Evolutionary conservation across 2,797 vertebrate species (phyloP).

Genomic region (Gastrophryne carolinensis): DNA sequence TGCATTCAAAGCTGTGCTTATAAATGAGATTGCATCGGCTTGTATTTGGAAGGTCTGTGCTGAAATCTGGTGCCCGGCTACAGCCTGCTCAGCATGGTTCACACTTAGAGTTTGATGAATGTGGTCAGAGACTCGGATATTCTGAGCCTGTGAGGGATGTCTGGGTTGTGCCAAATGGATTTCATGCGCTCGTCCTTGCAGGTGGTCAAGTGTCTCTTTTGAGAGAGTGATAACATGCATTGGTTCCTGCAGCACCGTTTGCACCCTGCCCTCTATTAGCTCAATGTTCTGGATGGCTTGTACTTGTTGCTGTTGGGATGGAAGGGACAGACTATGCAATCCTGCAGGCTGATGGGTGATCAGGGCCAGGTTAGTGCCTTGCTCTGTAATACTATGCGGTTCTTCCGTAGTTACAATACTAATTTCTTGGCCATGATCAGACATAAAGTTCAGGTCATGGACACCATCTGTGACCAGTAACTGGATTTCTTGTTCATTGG

Average conservation of each 20-base stretch:
- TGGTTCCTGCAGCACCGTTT: slow-evolving; percentile 73
- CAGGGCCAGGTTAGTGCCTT: slow-evolving; percentile 74
- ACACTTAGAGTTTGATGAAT: slow-evolving; percentile 70
- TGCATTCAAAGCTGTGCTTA: slow-evolving; percentile 60
- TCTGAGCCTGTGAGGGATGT: slow-evolving; percentile 68
- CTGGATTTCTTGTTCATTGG: slow-evolving; percentile 86
- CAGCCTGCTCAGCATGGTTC: slow-evolving; percentile 63
- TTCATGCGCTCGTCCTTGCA: slow-evolving; percentile 70
- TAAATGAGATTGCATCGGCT: slow-evolving; percentile 70
- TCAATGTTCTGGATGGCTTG: slow-evolving; percentile 77
- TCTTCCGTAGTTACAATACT: slow-evolving; percentile 76
- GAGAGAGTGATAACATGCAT: slow-evolving; percentile 92
- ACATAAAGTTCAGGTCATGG: slow-evolving; percentile 83
- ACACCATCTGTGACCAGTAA: slow-evolving; percentile 83
- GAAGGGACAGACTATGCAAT: slow-evolving; percentile 79
- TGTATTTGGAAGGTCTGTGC: slow-evolving; percentile 78
- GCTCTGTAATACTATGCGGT: slow-evolving; percentile 61
- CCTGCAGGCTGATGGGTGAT: slow-evolving; percentile 77
- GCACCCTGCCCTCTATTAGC: slow-evolving; percentile 73
- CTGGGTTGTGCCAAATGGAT: slow-evolving; percentile 58
- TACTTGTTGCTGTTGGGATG: slow-evolving; percentile 72
- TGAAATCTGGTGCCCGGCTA: slow-evolving; percentile 70
- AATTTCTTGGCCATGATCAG: slow-evolving; percentile 77
- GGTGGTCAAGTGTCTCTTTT: slow-evolving; percentile 86
- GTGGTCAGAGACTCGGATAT: slow-evolving; percentile 67